Evolutionary conservation across 2,888 invertebrate genomes (phyloP), one percentile per base, ranked within the genome.

Genomic region (Torymus auratus): DNA sequence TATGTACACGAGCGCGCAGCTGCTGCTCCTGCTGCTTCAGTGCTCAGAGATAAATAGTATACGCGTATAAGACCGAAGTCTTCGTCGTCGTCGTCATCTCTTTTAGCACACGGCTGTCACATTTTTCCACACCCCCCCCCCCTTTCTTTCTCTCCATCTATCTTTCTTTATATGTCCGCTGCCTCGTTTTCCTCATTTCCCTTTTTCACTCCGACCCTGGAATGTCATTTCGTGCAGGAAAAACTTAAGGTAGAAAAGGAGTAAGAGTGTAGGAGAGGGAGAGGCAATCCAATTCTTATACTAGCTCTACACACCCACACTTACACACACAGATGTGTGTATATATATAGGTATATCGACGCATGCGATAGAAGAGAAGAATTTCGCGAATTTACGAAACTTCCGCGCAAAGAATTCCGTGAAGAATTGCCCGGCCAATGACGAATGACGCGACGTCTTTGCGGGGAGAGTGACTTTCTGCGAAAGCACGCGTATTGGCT

Each of bases 391-490:
- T 52, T 28, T 41, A 17, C 53, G 23, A 67, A 68, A 75, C 68
- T 75, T 75, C 68, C 58, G 23, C 58, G 41, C 41, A 41, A 41
- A 41, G 41, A 41, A 41, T 41, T 62, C 52, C 56, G 64, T 64
- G 70, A 64, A 60, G 70, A 77, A 77, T 77, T 70, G 64, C 64
- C 61, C 56, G 64, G 64, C 56, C 77, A 70, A 77, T 70, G 78
- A 71, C 70, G 71, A 78, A 65, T 55, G 77, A 70, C 77, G 15
- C 52, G 12, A 15, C 11, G 74, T 50, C 23, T 28, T 52, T 12
- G 41, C 41, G 41, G 0, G 41, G 3, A 28, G 61, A 14, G 56
- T 65, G 41, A 41, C 7, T 41, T 41, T 41, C 5, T 7, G 41
- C 7, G 41, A 7, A 41, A 41, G 41, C 41, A 7, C 28, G 2